Base-by-base conservation (phyloP, 2,113 vertebrate genomes). In the Sapajus apella region DNA sequence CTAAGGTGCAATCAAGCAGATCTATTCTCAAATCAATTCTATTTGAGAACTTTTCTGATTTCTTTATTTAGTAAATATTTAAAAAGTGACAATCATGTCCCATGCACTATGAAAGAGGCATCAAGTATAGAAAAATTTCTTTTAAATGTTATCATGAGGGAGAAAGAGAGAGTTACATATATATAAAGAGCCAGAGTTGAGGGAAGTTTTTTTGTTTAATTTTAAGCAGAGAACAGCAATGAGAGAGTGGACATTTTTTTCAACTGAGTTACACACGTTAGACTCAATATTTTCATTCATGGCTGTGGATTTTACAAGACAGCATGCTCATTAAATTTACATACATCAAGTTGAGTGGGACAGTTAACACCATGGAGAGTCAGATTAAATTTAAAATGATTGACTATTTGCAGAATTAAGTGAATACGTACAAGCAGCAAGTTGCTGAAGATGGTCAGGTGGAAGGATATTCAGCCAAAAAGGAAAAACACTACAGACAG, bases 381-480 rank as follows among this genome's bases (percentile, higher is more conserved):
- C 87, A 94, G 83, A 96, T 95, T 97, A 93, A 93, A 97, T 97
- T 96, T 96, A 80, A 97, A 96, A 95, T 92, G 92, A 97, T 56
- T 86, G 95, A 97, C 86, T 95, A 91, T 91, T 95, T 96, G 56
- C 83, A 97, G 80, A 95, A 90, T 91, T 95, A 88, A 92, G 90
- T 5, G 9, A 96, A 96, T 80, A 87, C 12, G 87, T 14, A 97
- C 79, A 93, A 92, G 56, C 76, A 92, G 45, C 3, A 90, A 94
- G 70, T 64, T 85, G 35, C 30, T 94, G 88, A 92, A 95, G 77
- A 90, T 43, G 76, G 84, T 87, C 94, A 94, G 94, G 94, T 86
- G 13, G 43, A 27, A n/a, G 83, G 55, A 52, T 50, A 91, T 58
- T 94, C 58, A 79, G 66, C 37, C 76, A 95, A 50, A 87, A 79